Conservation (phyloP, 2,797 vertebrate genomes). For the Argentina silus region DNA sequence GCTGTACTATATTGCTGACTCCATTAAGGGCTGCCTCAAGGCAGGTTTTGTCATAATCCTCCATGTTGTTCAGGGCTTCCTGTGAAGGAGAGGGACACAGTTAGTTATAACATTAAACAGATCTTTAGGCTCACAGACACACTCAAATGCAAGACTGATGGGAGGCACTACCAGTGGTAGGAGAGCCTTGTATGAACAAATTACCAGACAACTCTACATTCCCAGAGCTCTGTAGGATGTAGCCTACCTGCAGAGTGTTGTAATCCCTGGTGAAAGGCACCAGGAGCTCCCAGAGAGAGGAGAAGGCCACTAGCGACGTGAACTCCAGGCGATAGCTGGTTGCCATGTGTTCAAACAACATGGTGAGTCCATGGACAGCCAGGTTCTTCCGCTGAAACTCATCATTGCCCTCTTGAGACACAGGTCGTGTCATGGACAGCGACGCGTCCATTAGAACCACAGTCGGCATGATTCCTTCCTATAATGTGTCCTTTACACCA, state of each 20-base stretch:
- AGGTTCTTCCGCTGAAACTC: conserved; percentile 96
- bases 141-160: neutral
- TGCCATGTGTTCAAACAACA: conserved; percentile 99
- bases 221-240: neutral
- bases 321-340: conserved; percentile 97
- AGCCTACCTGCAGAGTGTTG: conserved; percentile 89
- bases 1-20: conserved; percentile 93
- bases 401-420: conserved; percentile 88
- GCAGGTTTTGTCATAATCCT: conserved; percentile 98
- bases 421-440: conserved; percentile 97
- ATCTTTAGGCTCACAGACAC: too few relatives aligned
- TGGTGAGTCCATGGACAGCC: conserved; percentile 93
- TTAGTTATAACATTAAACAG: neutral
- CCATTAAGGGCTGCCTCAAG: conserved; percentile 90
- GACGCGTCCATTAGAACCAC: conserved; percentile 97
- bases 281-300: conserved; percentile 94
- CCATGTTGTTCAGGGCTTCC: conserved; percentile 95
- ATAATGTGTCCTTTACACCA: neutral
- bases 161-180: neutral
- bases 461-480: conserved; percentile 91
- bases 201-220: too few relatives aligned
- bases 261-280: conserved; percentile 98
- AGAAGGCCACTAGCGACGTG: conserved; percentile 92
- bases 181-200: too few relatives aligned
- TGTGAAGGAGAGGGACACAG: conserved; percentile 53